Evolutionary conservation across 2,888 invertebrate genomes (phyloP), one percentile per base, ranked within the genome.

Genomic region (Ferdinandea cuprea): DNA sequence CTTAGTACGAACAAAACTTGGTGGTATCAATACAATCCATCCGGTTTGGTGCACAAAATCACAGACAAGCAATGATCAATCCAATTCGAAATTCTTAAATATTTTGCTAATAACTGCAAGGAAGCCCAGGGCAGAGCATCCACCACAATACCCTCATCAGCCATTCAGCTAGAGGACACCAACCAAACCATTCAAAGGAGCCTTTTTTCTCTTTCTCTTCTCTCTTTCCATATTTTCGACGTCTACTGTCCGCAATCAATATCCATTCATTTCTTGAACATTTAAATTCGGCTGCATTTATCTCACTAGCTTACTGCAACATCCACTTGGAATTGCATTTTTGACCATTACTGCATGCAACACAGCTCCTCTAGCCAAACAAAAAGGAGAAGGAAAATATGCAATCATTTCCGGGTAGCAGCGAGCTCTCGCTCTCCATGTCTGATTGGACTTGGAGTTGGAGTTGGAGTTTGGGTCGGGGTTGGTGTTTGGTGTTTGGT

Each of bases 321-420:
- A 77, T 77, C 77, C 61, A 77, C 71, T 76, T 71, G 76, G 44
- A 69, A 76, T 81, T 81, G 81, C 71, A 77, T 77, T 77, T 77
- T 32, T 77, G 81, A 81, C 71, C 71, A 72, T 71, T 77, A 48
- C 59, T 7, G 15, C 52, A 21, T n/a, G 25, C 52, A 21, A 25
- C 17, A 30, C 37, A 17, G 52, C 66, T 54, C 50, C 42, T n/a
- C n/a, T n/a, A n/a, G n/a, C n/a, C n/a, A 21, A 8, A 15, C 30
- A 30, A 13, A 32, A 56, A 17, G 58, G 44, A 42, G 58, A 68
- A 59, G n/a, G n/a, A n/a, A n/a, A n/a, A n/a, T n/a, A n/a, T 79
- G 66, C 68, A 56, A 42, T 56, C 79, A 68, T 68, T 74, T 63
- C 61, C 56, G 32, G 28, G 30, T 19, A 11, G 11, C 44, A 9